Base-by-base conservation (phyloP, 2,113 vertebrate genomes). In the Epinephelus fuscoguttatus region DNA sequence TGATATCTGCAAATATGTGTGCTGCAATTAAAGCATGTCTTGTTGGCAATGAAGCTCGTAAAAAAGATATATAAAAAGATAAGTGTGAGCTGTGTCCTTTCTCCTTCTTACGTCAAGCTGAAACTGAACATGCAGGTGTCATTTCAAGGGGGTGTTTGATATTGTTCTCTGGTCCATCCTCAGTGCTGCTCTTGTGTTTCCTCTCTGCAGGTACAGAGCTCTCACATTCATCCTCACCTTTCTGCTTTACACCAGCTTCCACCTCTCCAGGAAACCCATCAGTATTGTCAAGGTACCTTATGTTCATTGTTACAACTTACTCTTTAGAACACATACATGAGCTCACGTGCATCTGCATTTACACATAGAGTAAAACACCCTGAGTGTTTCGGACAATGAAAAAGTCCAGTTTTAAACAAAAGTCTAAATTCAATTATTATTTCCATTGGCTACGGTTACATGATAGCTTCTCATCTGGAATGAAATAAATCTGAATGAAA, bases 241-340 rank as follows among this genome's bases (percentile, higher is more conserved):
- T 91, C 87, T 99, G 66, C 95, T 97, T 72, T 99, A 99, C 70
- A 95, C 97, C 70, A 96, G 96, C 81, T 99, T 97, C 77, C 98
- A 99, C 92, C 96, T 99, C 53, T 98, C 98, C 84, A 94, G 98
- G 90, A 99, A 99, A 88, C 98, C 97, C 70, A 97, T 99, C 90
- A 99, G 98, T 85, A 96, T 99, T 0, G 96, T 99, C 67, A 99
- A 99, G 97, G 98, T 99, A 91, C 86, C 52, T 6, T 3, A 23
- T 2, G 8, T 11, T 18, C 23, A 23, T 40, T n/a, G 47, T 19
- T 59, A 6, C 14, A 30, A 3, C 6, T 5, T 27, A 27, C 33
- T 42, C 6, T 37, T 7, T 57, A 23, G 23, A 42, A 45, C 53
- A 18, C 21, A 55, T 9, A 40, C 25, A 21, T 9, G 56, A 59